Evolutionary conservation across 2,113 vertebrate species (phyloP), one percentile per base, ranked within the genome.

Genomic region (Cervus canadensis): DNA sequence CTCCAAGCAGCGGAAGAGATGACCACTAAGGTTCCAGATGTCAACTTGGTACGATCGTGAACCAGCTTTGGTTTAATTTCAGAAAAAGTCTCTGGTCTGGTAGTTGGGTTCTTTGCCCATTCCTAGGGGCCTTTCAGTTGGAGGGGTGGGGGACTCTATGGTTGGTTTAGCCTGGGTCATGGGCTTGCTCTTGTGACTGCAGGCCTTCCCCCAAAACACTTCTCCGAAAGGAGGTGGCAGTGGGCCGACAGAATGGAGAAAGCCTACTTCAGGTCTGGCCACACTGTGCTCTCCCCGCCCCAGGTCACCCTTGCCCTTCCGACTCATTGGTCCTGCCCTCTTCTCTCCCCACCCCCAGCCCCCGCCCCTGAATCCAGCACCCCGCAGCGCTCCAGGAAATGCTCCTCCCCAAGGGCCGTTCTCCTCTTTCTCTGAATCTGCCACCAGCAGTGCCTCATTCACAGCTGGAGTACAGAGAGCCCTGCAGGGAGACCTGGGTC

Each of bases 1-100:
- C 33, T 81, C 28, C 19, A 16, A 7, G 5, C 12, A 56, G 30
- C 7, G 6, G 48, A 21, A 62, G 59, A 54, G 52, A 33, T 23
- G 50, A 56, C 48, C 25, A 7, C 52, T 13, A 7, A 25, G 33
- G 36, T 48, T 40, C 54, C 91, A 82, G 6, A 36, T 43, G 36
- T 82, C 40, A 85, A 1, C 23, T 16, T 25, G 43, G 40, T 14
- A 33, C 3, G 0, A 59, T 45, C 0, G 0, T 8, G 15, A 16
- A 57, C 4, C 19, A 56, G 59, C 23, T 81, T 60, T 45, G 50
- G 16, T 13, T 95, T 57, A 2, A 71, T 74, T 13, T 74, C 25
- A 87, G 36, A 50, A 64, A 57, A 71, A 25, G 40, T 13, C 50
- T 95, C 45, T 76, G 23, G 52, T 71, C 60, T 36, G 50, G 28